Base-by-base conservation (phyloP, 2,113 vertebrate species). In the Colistium nudipinnis region DNA sequence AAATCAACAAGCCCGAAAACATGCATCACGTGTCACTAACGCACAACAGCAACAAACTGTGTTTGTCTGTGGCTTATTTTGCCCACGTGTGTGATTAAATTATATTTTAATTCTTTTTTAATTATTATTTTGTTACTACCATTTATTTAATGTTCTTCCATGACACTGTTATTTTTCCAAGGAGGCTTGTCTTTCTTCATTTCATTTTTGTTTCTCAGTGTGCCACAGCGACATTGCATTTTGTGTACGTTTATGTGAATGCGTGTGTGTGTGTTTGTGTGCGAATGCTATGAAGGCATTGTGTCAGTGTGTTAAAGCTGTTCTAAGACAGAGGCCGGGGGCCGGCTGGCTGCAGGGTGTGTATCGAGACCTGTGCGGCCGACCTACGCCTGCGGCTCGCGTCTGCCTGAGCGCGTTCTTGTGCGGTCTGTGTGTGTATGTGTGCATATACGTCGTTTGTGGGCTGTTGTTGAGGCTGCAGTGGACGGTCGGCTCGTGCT, bases 261-360 rank as follows among this genome's bases (percentile, higher is more conserved):
- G 14, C 43, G 31, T 19, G 16, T 27, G 27, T 57, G 22, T 38
- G 43, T 49, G 47, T 20, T 49, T n/a, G 35, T 78, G 57, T 80
- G 61, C 62, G 61, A 64, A 55, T 6, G n/a, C 4, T 4, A 7
- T 14, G 9, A 35, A 79, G 76, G 61, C 73, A 73, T 61, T 72
- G 70, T 83, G 77, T 76, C 60, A 79, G 77, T 76, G 81, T 83
- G 73, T 80, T 82, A 76, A 62, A 74, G 31, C 76, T 82, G 73
- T 66, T 84, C 81, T 77, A 83, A 88, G 84, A 80, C 76, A 31
- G 72, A 75, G 62, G 63, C 67, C 77, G 79, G 64, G 73, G 80
- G 76, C 75, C 69, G 52, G 64, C 70, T 80, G 74, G 74, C 87
- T 87, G 75, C 76, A 70, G 81, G 85, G 72, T 88, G 80, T 76